Percentiles rank a stretch among this genome's conserved stretches.
Conservation (phyloP, 2,888 invertebrate species). For the Aphodius granarius region DNA sequence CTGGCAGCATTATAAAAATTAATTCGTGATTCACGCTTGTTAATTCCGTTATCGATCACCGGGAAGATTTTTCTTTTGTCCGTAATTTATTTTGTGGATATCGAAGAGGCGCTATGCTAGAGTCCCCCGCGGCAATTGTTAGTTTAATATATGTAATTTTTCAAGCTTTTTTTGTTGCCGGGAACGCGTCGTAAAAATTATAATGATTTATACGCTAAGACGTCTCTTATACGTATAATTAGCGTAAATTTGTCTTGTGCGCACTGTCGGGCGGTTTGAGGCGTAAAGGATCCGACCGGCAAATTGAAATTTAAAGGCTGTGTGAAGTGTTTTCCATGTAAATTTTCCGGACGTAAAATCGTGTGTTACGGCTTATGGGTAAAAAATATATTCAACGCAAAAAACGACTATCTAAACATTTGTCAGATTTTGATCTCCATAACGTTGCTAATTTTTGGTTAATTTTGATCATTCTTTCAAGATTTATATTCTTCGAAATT, state of each 20-base stretch:
- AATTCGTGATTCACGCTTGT: constrained; percentile 23
- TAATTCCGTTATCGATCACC: constrained; percentile 23
- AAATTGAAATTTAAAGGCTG: neutral
- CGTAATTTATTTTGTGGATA: neutral
- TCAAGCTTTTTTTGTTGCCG: neutral
- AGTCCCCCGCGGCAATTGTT: neutral
- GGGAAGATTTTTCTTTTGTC: neutral
- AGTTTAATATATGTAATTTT: neutral
- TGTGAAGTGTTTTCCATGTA: neutral
- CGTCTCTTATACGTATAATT: neutral
- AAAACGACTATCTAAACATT: too few species aligned
- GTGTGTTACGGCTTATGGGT: neutral
- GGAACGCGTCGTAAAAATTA: neutral
- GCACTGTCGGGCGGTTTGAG: neutral
- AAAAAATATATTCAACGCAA: too few species aligned
- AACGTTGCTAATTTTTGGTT: too few species aligned
- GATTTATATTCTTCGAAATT: too few species aligned
- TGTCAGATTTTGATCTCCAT: too few species aligned
- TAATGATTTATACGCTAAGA: neutral
- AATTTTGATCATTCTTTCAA: too few species aligned
- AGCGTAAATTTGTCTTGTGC: neutral
- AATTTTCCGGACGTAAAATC: neutral
- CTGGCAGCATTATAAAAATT: constrained; percentile 13
- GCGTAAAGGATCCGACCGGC: neutral
- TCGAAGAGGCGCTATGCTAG: neutral